Conservation (phyloP, 2,797 vertebrate genomes). For the Falco cherrug region DNA sequence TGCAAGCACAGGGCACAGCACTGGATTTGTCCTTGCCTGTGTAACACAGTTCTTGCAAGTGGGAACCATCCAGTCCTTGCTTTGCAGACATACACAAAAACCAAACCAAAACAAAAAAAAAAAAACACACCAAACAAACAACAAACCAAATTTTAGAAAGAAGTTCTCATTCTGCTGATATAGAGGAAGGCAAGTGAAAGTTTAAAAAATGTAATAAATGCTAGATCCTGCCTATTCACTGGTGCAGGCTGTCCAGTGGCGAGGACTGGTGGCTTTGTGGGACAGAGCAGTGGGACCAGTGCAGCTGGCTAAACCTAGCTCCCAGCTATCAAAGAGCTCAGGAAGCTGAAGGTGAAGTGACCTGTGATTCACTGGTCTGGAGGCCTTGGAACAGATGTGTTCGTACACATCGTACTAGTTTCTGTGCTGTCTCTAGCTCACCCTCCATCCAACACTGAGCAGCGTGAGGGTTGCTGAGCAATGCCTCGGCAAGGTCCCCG, state of each 20-base stretch:
- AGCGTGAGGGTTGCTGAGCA: conserved; percentile 3
- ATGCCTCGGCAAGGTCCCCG: conserved; percentile 14
- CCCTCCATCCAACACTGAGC: neutral
- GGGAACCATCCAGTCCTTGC: neutral
- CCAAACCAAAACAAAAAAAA: no score
- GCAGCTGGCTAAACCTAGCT: neutral
- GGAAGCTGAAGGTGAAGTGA: neutral
- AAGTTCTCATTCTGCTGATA: neutral
- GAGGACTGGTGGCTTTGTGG: neutral
- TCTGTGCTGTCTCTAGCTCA: neutral
- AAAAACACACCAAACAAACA: no score
- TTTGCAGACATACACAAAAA: neutral
- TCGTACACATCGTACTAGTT: neutral
- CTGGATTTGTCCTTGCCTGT: neutral
- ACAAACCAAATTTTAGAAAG: neutral
- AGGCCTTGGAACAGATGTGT: neutral
- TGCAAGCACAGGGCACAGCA: neutral
- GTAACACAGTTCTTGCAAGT: neutral
- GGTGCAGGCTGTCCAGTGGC: neutral
- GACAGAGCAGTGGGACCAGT: accelerated
- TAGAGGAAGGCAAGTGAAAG: neutral
- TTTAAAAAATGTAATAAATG: neutral
- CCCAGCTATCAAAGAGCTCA: neutral
- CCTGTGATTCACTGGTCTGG: neutral
- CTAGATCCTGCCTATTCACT: neutral